These are phyloP conservation scores for Oenanthe melanoleuca DNA, from an alignment of 2,113 vertebrate species.

Conservation along the genomic window DNA sequence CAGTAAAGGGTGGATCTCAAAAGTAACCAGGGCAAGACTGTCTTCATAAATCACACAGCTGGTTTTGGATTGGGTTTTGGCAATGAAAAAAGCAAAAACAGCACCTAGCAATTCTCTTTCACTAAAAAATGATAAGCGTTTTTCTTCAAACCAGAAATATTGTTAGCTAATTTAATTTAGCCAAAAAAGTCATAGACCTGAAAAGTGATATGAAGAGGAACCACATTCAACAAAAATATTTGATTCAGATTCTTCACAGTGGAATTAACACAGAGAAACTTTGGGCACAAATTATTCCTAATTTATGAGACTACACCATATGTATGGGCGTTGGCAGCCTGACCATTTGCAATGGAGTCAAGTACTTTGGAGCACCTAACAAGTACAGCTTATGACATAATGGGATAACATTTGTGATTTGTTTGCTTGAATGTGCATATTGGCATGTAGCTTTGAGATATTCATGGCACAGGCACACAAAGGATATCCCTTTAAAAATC, in stretches of 20 bases:
- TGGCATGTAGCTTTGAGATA: background rate
- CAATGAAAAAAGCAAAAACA: background rate
- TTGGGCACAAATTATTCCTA: background rate
- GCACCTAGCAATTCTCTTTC: background rate
- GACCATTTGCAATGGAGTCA: background rate
- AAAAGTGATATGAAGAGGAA: background rate
- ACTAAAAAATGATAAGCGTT: background rate
- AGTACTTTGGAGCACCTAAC: background rate
- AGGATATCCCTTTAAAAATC: background rate
- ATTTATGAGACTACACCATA: background rate
- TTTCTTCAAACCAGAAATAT: slow-evolving; percentile 8
- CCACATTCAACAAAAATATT: slow-evolving; percentile 46
- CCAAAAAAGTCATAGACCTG: background rate
- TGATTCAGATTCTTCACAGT: background rate
- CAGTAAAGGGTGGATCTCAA: background rate
- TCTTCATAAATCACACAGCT: slow-evolving; percentile 40
- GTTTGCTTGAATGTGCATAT: background rate
- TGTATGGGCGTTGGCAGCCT: background rate
- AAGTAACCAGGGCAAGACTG: background rate
- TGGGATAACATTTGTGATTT: background rate
- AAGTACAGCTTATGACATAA: background rate
- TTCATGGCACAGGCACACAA: rapidly evolving
- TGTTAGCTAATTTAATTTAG: background rate
- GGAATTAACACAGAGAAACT: background rate
- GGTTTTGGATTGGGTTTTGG: slow-evolving; percentile 35